Evolutionary conservation across 2,113 vertebrate genomes (phyloP).

Genomic region (Phodopus roborovskii): DNA sequence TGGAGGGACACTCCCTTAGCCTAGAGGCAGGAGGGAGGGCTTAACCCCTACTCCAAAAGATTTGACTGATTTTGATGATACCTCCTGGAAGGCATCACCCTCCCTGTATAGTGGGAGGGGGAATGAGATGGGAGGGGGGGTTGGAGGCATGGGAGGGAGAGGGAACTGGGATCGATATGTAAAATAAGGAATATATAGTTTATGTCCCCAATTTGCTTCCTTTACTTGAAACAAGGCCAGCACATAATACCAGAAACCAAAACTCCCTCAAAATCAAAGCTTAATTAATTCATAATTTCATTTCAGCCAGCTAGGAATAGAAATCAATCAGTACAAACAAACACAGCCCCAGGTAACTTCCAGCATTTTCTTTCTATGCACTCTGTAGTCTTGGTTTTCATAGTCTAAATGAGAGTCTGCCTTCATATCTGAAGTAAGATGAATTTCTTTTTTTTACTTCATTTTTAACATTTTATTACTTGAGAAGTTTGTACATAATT

Average conservation of each 20-base stretch:
- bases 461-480: not conserved
- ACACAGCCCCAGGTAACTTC: constrained; percentile 44
- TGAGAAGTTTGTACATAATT: not conserved
- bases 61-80: too few relatives aligned
- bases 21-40: too few relatives aligned
- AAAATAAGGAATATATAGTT: too few relatives aligned
- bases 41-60: too few relatives aligned
- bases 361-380: constrained; percentile 43
- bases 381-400: constrained; percentile 43
- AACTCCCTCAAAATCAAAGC: constrained; percentile 43
- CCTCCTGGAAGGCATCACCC: too few relatives aligned
- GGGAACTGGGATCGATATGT: too few relatives aligned
- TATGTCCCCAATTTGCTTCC: constrained; percentile 44
- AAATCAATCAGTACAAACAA: constrained; percentile 53
- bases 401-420: constrained; percentile 45
- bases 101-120: too few relatives aligned
- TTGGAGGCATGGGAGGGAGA: too few relatives aligned
- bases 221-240: constrained; percentile 42
- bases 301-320: constrained; percentile 44
- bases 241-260: constrained; percentile 3
- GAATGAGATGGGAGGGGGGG: too few relatives aligned
- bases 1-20: too few relatives aligned
- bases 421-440: constrained; percentile 36
- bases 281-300: constrained; percentile 64
- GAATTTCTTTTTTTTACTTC: not conserved